Evolutionary conservation across 37 sponge, comb jelly and placozoan genomes (phyloP).

Genomic region (Cladorhizidae sp.): DNA sequence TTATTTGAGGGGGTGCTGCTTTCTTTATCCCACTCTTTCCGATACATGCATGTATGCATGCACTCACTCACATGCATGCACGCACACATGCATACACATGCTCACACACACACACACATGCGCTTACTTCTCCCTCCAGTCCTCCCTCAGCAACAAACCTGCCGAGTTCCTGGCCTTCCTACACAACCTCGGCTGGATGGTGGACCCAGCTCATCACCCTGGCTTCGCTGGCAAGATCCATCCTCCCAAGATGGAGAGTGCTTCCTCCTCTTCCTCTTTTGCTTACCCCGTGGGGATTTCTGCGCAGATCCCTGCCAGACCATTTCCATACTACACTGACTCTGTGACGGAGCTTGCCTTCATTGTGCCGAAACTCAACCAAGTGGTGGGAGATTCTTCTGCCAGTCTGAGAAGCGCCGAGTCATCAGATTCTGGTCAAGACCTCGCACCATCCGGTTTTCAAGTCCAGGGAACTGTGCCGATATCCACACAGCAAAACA

Average conservation of each 20-base stretch:
- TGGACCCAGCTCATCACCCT: conserved; percentile 73
- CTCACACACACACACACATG: no score
- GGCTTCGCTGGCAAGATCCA: conserved; percentile 81
- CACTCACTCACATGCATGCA: not conserved
- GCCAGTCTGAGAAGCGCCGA: conserved; percentile 68
- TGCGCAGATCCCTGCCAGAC: conserved; percentile 65
- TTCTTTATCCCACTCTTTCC: not conserved
- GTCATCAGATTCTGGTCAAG: conserved; percentile 61
- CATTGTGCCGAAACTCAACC: conserved; percentile 54
- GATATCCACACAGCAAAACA: not conserved
- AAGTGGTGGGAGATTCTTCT: conserved; percentile 26
- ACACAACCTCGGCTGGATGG: conserved; percentile 83
- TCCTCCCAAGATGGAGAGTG: conserved; percentile 12
- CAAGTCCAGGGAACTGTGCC: not conserved
- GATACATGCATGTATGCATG: not conserved
- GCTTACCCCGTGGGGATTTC: not conserved
- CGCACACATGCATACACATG: not conserved
- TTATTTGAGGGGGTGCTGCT: not conserved
- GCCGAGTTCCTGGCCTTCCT: conserved; percentile 76
- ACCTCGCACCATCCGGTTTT: conserved; percentile 1
- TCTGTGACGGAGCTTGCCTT: conserved; percentile 80
- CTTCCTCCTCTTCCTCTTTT: not conserved
- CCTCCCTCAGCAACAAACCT: conserved; percentile 32
- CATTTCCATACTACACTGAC: conserved; percentile 85
- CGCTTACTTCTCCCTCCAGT: not conserved